phyloP scores from a whole-genome alignment of 2,113 vertebrate species.

The Nymphicus hollandicus region DNA sequence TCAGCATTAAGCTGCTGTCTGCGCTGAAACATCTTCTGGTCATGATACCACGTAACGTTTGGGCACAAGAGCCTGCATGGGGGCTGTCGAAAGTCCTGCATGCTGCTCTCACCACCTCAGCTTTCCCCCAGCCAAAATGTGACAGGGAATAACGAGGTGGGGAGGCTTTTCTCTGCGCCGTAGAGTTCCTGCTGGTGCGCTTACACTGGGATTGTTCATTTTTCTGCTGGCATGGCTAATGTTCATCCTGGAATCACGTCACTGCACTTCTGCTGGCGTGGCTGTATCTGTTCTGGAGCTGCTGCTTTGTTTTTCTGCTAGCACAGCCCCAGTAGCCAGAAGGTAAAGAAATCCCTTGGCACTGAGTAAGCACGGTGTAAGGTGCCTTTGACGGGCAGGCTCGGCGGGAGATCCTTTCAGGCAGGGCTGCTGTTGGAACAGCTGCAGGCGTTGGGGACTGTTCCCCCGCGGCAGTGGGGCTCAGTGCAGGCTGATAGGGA shows the following conservation, averaged over 20 bases:
- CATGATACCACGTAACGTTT: rapidly evolving
- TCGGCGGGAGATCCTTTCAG: rapidly evolving
- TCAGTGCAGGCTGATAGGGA: neutral
- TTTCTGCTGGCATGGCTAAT: neutral
- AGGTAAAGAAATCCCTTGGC: neutral
- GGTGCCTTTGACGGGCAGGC: neutral
- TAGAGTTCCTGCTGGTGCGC: neutral
- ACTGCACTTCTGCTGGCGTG: neutral
- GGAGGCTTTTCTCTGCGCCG: neutral
- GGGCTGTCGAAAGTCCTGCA: rapidly evolving
- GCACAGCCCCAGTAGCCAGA: neutral
- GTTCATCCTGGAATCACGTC: neutral
- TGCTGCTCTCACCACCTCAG: neutral
- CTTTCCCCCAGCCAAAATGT: neutral
- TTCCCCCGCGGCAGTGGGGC: rapidly evolving
- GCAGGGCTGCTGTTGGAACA: neutral
- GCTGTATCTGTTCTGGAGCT: neutral
- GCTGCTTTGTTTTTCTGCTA: neutral
- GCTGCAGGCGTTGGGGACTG: neutral
- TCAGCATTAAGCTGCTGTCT: neutral
- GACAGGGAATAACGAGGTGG: neutral
- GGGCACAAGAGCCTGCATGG: rapidly evolving
- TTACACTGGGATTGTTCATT: neutral
- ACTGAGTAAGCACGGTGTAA: neutral
- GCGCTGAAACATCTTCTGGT: neutral